phyloP scores from a whole-genome alignment of 2,113 vertebrate species.

The Columbina picui region DNA sequence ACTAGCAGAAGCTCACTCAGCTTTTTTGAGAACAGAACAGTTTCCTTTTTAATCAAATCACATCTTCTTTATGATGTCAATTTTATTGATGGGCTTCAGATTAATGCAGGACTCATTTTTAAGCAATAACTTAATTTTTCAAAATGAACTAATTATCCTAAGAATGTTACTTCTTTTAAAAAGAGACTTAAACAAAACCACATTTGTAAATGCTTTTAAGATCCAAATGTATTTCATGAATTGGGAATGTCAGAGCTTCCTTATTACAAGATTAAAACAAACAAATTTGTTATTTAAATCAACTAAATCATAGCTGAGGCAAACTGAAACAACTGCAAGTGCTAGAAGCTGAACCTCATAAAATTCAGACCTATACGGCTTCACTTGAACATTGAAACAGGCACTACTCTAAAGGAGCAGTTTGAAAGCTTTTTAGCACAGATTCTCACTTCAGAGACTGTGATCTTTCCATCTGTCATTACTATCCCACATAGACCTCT shows the following conservation, averaged over 20 bases:
- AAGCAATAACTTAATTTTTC: background rate
- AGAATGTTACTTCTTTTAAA: background rate
- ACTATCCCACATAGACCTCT: conserved; percentile 26
- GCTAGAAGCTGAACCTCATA: background rate
- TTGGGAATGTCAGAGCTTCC: background rate
- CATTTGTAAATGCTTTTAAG: background rate
- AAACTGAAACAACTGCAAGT: background rate
- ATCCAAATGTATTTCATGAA: background rate
- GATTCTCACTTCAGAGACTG: background rate
- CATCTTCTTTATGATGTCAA: background rate
- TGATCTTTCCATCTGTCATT: conserved; percentile 29
- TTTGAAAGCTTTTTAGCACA: conserved; percentile 23
- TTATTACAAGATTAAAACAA: background rate
- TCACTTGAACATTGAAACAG: background rate
- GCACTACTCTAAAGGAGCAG: background rate
- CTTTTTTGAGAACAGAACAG: background rate
- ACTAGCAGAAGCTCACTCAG: background rate
- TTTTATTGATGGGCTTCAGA: background rate
- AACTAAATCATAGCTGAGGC: background rate
- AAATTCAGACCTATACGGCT: background rate
- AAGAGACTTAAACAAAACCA: background rate
- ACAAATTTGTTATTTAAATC: background rate
- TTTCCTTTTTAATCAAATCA: background rate
- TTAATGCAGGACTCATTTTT: background rate
- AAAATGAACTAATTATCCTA: background rate